Base-by-base conservation (phyloP, 1,140 invertebrate genomes). In the Diuraphis noxia region DNA sequence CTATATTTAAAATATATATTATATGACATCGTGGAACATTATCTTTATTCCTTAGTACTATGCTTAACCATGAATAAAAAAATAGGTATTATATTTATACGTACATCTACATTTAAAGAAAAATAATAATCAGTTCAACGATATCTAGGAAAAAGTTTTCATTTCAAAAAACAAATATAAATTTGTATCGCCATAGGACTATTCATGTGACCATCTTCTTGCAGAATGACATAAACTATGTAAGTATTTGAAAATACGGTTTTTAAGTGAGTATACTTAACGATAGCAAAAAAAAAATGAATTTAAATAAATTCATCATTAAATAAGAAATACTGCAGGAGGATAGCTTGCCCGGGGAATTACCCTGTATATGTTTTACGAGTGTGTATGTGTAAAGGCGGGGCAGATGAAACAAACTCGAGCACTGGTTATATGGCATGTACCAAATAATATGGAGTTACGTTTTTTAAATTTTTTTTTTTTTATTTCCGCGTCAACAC, bases 391-490 rank as follows among this genome's bases (percentile, higher is more conserved):
- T n/a, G 56, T 72, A 72, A 72, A n/a, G 56, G 56, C 56, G 56
- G 56, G 56, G n/a, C 56, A 72, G 56, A 72, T 72, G 30, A 72
- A 72, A 72, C 56, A 72, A 72, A 72, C 56, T 72, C n/a, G n/a
- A 72, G 13, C 56, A 72, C 56, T n/a, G 30, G 56, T 72, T 72
- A 5, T 72, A 72, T n/a, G n/a, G 56, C 56, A 72, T n/a, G 56
- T 72, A 72, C n/a, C 56, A 72, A 72, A 72, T n/a, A n/a, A 17
- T 72, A 72, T 72, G n/a, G n/a, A 72, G 56, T 72, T 72, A 72
- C 4, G 10, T n/a, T 49, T 72, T 72, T 72, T 72, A 72, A 1
- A 4, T n/a, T 49, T 72, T 72, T 56, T 72, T 49, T 63, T 52
- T 72, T 72, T 72, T 72, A 72, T 72, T 72, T 72, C 56, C 56